Conservation (phyloP, 2,113 vertebrate species). For the Balaenoptera acutorostrata region DNA sequence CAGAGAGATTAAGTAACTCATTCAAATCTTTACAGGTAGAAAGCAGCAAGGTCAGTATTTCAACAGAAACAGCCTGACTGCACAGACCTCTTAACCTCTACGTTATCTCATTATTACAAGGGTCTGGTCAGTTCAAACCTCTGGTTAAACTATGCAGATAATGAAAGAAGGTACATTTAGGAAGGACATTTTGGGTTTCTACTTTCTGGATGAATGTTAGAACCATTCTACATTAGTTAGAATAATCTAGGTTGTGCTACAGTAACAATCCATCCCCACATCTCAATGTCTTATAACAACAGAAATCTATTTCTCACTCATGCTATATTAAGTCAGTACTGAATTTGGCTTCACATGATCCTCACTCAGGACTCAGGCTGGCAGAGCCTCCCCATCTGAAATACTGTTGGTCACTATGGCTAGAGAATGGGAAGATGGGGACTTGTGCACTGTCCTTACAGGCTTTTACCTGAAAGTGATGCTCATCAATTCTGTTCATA, state of each 20-base stretch:
- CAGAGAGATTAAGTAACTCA: background rate
- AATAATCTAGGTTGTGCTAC: background rate
- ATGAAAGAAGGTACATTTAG: background rate
- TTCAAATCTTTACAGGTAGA: background rate
- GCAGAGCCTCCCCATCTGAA: background rate
- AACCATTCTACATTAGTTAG: background rate
- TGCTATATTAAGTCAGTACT: background rate
- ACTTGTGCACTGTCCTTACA: background rate
- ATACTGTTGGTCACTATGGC: background rate
- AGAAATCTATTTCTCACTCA: background rate
- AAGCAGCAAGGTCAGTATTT: background rate
- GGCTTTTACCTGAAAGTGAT: background rate
- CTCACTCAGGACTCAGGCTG: background rate
- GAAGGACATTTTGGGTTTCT: background rate
- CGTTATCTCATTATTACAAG: background rate
- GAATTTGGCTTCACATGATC: background rate
- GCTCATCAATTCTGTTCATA: background rate
- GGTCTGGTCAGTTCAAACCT: background rate
- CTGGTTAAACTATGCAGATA: background rate
- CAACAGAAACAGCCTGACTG: background rate
- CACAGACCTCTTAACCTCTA: background rate
- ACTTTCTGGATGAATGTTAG: background rate
- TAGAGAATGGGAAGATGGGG: background rate
- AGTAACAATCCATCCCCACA: background rate
- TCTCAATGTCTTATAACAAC: background rate